Conservation (phyloP, 37 sponge, comb jelly and placozoan genomes). For the Haliclona indistincta region DNA sequence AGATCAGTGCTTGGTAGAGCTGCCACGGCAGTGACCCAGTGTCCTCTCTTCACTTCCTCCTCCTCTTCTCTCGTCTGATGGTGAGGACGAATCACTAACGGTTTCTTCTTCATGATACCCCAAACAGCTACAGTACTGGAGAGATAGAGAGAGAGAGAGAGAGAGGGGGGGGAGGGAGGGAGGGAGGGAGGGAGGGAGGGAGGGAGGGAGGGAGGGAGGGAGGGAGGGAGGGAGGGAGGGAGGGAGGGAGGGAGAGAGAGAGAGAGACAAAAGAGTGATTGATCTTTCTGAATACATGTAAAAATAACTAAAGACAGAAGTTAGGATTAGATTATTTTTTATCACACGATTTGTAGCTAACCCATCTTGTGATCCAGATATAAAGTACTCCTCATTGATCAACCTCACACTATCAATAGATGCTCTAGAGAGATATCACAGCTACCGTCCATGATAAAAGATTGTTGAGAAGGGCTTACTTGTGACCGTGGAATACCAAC, state of each 20-base stretch:
- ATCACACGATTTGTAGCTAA: too few relatives aligned
- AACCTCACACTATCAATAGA: conserved; percentile 84
- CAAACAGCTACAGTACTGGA: conserved; percentile 77
- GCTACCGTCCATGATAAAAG: not conserved
- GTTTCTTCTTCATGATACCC: conserved; percentile 92
- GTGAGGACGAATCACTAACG: conserved; percentile 40
- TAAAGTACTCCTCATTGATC: conserved; percentile 87
- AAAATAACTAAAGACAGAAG: not conserved
- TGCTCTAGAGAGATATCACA: conserved; percentile 35
- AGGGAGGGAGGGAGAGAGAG: not conserved
- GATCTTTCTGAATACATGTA: not conserved
- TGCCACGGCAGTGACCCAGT: conserved; percentile 84
- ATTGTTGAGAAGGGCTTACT: conserved; percentile 22
- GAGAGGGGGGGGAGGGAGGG: not conserved
- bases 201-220: not conserved
- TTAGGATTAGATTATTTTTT: not conserved
- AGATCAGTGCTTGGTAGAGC: conserved; percentile 80
- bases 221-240: not conserved
- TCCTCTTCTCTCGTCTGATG: not conserved
- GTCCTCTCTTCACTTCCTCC: not conserved
- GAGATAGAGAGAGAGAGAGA: not conserved
- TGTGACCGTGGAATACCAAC: conserved; percentile 91
- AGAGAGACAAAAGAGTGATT: not conserved
- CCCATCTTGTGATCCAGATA: conserved; percentile 96
- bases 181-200: not conserved